phyloP scores from a whole-genome alignment of 2,797 vertebrate species.

The Brachymystax lenok region DNA sequence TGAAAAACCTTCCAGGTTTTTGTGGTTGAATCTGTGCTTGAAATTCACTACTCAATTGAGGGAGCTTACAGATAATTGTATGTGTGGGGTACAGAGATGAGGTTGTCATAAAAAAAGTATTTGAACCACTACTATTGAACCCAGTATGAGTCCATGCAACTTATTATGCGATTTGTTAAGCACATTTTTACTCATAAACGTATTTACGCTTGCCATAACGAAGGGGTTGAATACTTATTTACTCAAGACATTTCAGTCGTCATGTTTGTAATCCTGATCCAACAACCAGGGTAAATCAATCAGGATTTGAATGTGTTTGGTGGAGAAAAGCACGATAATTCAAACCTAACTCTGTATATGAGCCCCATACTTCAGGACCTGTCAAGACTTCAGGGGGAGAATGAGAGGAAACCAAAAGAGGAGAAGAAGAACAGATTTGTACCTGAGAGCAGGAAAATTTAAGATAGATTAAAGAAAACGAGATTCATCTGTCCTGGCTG shows the following conservation, averaged over 20 bases:
- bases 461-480: conserved; percentile 15
- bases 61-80: no score
- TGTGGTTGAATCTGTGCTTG: no score
- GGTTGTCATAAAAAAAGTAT: no score
- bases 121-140: no score
- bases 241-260: not conserved
- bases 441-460: conserved; percentile 15
- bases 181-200: no score
- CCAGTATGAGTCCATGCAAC: no score
- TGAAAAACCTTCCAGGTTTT: no score
- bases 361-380: conserved; percentile 17
- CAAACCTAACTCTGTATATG: conserved; percentile 18
- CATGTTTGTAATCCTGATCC: conserved; percentile 35
- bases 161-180: no score
- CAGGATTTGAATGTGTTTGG: conserved; percentile 33
- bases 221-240: no score
- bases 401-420: conserved; percentile 13
- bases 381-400: conserved; percentile 14
- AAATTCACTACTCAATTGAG: no score
- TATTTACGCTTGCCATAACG: no score
- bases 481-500: conserved; percentile 2
- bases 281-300: conserved; percentile 32
- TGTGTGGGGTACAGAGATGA: no score
- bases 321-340: conserved; percentile 18
- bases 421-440: conserved; percentile 21